Conservation (phyloP, 1,140 invertebrate species). For the Ridgeia piscesae region DNA sequence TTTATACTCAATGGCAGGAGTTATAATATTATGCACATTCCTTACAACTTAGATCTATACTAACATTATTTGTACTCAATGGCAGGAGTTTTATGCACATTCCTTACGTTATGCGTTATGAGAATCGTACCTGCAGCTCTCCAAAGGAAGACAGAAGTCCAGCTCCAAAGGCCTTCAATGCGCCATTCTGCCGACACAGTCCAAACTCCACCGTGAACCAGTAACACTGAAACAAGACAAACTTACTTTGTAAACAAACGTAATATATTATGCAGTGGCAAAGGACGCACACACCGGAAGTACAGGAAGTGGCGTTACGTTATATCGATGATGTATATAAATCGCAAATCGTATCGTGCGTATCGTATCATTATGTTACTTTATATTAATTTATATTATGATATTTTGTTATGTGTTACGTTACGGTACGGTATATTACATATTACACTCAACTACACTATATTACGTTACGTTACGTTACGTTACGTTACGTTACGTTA, state of each 20-base stretch:
- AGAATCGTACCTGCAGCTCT: constrained; percentile 66
- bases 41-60: too few relatives aligned
- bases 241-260: not conserved
- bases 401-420: too few relatives aligned
- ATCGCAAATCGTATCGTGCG: too few relatives aligned
- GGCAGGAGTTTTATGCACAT: too few relatives aligned
- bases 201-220: constrained; percentile 99
- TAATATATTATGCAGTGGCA: not conserved
- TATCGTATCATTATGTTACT: too few relatives aligned
- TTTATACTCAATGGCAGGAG: too few relatives aligned
- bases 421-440: too few relatives aligned
- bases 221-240: constrained; percentile 72
- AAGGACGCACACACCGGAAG: not conserved
- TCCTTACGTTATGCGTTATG: not conserved
- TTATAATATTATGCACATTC: too few relatives aligned
- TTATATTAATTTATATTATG: too few relatives aligned
- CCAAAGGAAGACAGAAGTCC: constrained; percentile 96
- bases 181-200: constrained; percentile 88
- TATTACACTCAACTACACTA: too few relatives aligned
- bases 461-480: too few relatives aligned
- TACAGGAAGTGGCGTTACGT: not conserved
- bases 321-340: not conserved
- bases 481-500: too few relatives aligned
- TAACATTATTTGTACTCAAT: constrained; percentile 8
- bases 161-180: constrained; percentile 93